phyloP scores from a whole-genome alignment of 2,113 vertebrate genomes.

The Tonatia bakeri region DNA sequence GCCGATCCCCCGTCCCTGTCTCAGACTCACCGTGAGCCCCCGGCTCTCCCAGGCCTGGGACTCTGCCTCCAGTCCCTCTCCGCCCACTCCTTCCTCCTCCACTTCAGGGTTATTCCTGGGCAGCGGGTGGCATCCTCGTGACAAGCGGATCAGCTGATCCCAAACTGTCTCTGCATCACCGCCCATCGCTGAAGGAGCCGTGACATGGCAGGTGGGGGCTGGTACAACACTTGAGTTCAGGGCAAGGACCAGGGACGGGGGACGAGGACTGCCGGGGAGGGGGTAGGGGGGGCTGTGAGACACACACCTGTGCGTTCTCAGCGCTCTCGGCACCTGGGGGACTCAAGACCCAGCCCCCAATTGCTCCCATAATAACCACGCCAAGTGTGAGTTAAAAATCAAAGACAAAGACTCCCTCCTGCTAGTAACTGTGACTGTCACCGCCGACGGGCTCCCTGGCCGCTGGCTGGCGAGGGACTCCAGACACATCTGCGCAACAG shows the following conservation, averaged over 20 bases:
- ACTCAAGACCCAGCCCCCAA: not conserved
- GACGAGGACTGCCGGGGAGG: no score
- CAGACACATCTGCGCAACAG: rapidly evolving
- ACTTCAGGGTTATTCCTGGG: not conserved
- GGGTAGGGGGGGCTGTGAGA: no score
- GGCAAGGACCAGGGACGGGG: no score
- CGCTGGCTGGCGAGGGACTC: no score
- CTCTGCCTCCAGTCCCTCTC: not conserved
- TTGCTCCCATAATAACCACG: not conserved
- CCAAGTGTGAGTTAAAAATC: not conserved
- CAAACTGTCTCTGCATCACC: no score
- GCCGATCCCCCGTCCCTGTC: not conserved
- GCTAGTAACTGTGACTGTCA: not conserved
- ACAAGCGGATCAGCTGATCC: no score
- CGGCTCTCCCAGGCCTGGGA: not conserved
- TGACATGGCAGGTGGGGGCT: no score
- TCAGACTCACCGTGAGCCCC: not conserved
- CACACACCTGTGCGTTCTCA: no score
- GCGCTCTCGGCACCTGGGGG: not conserved
- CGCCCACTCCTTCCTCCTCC: not conserved
- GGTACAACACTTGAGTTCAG: no score
- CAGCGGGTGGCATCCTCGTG: no score
- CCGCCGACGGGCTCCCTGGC: rapidly evolving
- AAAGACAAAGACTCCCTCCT: not conserved
- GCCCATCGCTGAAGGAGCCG: no score